Conservation (phyloP, 2,888 invertebrate genomes). For the Luperina nickerlii region DNA sequence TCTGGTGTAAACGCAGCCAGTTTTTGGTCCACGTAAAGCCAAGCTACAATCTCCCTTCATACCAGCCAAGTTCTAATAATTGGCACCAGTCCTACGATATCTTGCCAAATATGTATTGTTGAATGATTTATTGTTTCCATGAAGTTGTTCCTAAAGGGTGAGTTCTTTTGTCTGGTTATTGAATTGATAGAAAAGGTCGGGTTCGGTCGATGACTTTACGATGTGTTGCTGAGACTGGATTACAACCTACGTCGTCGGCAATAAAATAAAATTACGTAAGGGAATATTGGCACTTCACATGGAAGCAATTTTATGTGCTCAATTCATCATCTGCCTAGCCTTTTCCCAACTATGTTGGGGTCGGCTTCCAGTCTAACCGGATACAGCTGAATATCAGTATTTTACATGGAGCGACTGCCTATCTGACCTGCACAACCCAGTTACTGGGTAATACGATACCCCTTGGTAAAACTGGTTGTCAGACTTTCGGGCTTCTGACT, state of each 20-base stretch:
- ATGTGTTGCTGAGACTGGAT: constrained; percentile 7
- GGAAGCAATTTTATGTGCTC: constrained; percentile 34
- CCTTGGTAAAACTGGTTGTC: no score
- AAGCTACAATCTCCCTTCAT: constrained; percentile 18
- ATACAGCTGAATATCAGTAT: no score
- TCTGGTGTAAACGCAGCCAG: constrained; percentile 25
- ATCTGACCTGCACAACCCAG: no score
- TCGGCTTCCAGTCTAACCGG: no score
- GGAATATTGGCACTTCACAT: constrained; percentile 32
- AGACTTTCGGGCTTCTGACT: no score
- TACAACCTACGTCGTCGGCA: constrained; percentile 1
- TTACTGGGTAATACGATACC: no score
- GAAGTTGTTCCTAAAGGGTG: constrained; percentile 33
- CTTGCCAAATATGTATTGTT: constrained; percentile 57
- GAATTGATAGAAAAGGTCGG: constrained; percentile 29
- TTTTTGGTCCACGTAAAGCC: constrained; percentile 20
- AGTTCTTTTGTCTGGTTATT: constrained; percentile 22
- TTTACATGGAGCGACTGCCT: no score
- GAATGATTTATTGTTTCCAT: constrained; percentile 49
- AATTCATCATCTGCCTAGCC: constrained; percentile 13
- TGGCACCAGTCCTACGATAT: constrained; percentile 49
- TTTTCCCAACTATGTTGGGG: no score
- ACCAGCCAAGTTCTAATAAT: constrained; percentile 49
- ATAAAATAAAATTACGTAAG: constrained; percentile 24
- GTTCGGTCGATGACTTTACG: constrained; percentile 28